A percentile compares a stretch with the other conserved stretches of the same genome.
phyloP scores from a whole-genome alignment of 2,888 invertebrate genomes.

The Chrysopilus asiliformis region DNA sequence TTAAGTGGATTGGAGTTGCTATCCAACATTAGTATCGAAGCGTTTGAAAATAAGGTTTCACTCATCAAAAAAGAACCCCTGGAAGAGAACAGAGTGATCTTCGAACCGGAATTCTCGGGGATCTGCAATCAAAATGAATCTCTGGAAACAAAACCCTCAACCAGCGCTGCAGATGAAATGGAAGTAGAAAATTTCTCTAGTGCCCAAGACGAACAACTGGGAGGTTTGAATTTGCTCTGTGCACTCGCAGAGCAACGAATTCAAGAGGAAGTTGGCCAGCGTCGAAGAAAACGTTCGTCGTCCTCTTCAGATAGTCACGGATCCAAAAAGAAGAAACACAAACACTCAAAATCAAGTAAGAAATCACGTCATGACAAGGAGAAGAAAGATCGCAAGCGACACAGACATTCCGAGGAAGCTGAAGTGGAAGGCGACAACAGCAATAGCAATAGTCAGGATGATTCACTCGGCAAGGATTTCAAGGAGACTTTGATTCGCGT shows the following conservation, averaged over 20 bases:
- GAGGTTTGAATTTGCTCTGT: conserved; percentile 61
- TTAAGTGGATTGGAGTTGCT: conserved; percentile 68
- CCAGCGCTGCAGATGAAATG: background rate
- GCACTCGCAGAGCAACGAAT: conserved; percentile 75
- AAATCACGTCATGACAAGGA: conserved; percentile 24
- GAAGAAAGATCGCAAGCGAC: conserved; percentile 10
- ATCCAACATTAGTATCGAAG: conserved; percentile 71
- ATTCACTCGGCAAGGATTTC: conserved; percentile 25
- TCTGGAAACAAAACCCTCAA: conserved; percentile 4
- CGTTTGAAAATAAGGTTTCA: conserved; percentile 37
- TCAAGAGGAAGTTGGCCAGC: conserved; percentile 50
- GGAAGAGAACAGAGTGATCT: conserved; percentile 13
- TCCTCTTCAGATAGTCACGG: conserved; percentile 25
- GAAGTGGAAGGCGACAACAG: conserved; percentile 1
- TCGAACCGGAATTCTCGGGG: conserved; percentile 9
- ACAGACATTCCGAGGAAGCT: conserved; percentile 29
- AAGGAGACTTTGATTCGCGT: conserved; percentile 15
- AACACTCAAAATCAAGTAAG: conserved; percentile 36
- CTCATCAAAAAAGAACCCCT: conserved; percentile 29
- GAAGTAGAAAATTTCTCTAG: conserved; percentile 9
- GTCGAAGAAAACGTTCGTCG: conserved; percentile 15
- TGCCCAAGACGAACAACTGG: conserved; percentile 37
- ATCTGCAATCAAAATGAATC: conserved; percentile 19
- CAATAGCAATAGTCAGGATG: background rate
- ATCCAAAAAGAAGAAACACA: conserved; percentile 37